A percentile compares a stretch with the other conserved stretches of the same genome.
phyloP scores from a whole-genome alignment of 2,888 invertebrate genomes.

The Steinernema hermaphroditum region DNA sequence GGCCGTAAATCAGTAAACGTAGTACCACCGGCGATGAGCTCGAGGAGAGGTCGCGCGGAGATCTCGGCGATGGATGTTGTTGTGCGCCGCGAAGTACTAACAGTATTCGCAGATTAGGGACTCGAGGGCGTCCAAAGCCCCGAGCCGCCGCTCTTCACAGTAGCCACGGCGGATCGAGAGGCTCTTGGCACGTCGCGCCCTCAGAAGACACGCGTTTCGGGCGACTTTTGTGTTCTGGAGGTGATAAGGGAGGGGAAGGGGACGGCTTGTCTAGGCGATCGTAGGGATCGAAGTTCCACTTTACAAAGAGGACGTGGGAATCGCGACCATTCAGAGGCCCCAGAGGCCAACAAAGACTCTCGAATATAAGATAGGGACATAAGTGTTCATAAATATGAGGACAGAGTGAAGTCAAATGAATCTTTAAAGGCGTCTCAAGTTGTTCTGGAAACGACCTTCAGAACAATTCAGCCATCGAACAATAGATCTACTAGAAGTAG shows the following conservation, averaged over 20 bases:
- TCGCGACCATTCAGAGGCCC: too few relatives aligned
- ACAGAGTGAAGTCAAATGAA: too few relatives aligned
- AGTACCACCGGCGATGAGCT: slow-evolving; percentile 14
- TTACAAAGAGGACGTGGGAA: too few relatives aligned
- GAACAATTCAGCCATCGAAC: too few relatives aligned
- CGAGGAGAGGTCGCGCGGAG: slow-evolving; percentile 21
- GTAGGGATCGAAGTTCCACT: too few relatives aligned
- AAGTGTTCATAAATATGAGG: too few relatives aligned
- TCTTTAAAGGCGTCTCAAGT: too few relatives aligned
- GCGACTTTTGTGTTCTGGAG: not conserved
- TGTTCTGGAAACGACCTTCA: too few relatives aligned
- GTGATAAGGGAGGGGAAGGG: not conserved
- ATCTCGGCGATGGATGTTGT: not conserved
- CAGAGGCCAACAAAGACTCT: too few relatives aligned
- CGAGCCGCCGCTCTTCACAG: slow-evolving; percentile 29
- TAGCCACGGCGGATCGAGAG: slow-evolving; percentile 7
- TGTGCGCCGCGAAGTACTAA: slow-evolving; percentile 7
- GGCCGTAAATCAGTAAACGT: slow-evolving; percentile 26
- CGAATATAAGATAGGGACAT: too few relatives aligned
- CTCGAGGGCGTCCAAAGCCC: slow-evolving; percentile 15
- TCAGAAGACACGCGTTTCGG: slow-evolving; percentile 18
- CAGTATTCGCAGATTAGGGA: slow-evolving; percentile 24
- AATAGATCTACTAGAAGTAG: too few relatives aligned
- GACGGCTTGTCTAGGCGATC: too few relatives aligned
- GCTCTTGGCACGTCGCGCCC: slow-evolving; percentile 20